Conservation (phyloP, 2,113 vertebrate species). For the Grantiella picta region DNA sequence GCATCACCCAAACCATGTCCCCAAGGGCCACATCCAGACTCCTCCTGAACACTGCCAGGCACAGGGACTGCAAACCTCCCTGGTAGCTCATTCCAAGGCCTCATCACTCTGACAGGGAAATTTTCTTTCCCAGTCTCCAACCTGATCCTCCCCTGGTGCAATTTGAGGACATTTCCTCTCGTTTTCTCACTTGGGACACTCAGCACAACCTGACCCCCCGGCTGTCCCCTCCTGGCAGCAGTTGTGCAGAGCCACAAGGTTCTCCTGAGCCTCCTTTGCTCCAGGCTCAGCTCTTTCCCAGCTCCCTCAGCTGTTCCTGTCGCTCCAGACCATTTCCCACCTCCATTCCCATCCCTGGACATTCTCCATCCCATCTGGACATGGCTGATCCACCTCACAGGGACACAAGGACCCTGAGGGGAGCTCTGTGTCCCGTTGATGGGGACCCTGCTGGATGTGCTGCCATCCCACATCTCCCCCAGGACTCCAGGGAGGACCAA, state of each 20-base stretch:
- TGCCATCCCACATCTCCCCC: not conserved
- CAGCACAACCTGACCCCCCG: no score
- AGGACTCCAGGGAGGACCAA: not conserved
- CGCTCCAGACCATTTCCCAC: not conserved
- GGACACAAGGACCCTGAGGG: accelerated
- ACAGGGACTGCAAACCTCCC: not conserved
- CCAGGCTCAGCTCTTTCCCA: not conserved
- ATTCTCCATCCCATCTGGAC: not conserved
- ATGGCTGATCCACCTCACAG: accelerated
- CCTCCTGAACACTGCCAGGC: not conserved
- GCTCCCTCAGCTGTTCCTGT: not conserved
- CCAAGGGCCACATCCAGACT: not conserved
- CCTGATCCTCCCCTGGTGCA: not conserved
- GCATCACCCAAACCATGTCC: not conserved
- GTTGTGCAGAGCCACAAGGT: accelerated
- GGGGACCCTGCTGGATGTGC: not conserved
- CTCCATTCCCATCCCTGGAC: not conserved
- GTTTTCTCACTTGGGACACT: not conserved
- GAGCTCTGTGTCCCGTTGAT: not conserved
- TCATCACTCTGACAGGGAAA: no score
- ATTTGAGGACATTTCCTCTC: not conserved
- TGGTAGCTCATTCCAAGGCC: not conserved
- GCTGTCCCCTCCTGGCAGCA: not conserved
- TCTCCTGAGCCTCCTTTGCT: not conserved
- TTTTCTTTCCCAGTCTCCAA: not conserved